A percentile compares a stretch with the other conserved stretches of the same genome.
These are phyloP conservation scores for Bursaphelenchus okinawaensis DNA, from an alignment of 2,888 invertebrate species.

Conservation along the genomic window DNA sequence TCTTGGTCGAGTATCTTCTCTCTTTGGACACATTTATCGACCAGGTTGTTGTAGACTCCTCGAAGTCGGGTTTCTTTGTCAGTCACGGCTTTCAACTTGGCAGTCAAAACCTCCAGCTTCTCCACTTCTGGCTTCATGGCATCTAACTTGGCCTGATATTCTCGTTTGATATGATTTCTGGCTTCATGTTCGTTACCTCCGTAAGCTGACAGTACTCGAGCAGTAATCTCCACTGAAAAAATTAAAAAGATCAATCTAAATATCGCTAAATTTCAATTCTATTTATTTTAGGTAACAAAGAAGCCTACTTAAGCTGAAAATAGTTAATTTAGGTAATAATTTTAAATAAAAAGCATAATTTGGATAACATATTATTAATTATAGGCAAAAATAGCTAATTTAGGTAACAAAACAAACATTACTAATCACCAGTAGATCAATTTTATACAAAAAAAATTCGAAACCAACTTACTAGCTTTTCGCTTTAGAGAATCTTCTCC, in stretches of 20 bases:
- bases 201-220: not conserved
- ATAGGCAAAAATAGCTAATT: too few species aligned
- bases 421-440: too few species aligned
- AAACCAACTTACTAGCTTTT: not conserved
- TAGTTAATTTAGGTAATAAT: too few species aligned
- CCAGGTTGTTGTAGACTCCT: too few species aligned
- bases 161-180: not conserved
- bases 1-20: too few species aligned
- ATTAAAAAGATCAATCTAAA: too few species aligned
- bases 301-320: too few species aligned
- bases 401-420: too few species aligned
- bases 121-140: not conserved
- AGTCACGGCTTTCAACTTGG: not conserved
- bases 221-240: not conserved
- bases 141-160: not conserved
- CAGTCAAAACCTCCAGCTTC: not conserved
- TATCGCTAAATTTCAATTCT: not conserved
- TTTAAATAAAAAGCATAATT: too few species aligned
- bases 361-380: too few species aligned
- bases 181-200: not conserved
- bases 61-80: constrained; percentile 1
- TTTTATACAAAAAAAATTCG: too few species aligned
- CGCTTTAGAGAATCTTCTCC: not conserved
- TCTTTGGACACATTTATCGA: too few species aligned
- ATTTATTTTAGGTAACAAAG: not conserved